These are phyloP conservation scores for Erinaceus europaeus DNA, from an alignment of 2,113 vertebrate genomes.

Conservation along the genomic window DNA sequence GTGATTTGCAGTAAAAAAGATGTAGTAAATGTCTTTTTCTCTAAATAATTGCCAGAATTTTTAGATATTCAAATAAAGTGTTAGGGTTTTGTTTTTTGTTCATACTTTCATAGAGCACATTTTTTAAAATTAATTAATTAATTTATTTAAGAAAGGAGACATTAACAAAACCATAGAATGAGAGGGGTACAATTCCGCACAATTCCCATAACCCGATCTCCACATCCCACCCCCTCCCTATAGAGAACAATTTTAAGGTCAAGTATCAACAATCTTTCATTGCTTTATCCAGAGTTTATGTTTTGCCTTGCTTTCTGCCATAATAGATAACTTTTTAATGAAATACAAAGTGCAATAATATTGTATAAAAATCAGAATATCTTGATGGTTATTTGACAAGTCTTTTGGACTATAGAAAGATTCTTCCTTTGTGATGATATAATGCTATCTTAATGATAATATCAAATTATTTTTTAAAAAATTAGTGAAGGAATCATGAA, in stretches of 20 bases:
- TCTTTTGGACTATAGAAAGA: background rate
- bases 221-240: no score
- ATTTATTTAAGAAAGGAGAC: no score
- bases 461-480: slow-evolving; percentile 33
- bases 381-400: background rate
- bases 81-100: background rate
- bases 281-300: rapidly evolving
- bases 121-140: no score
- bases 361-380: background rate
- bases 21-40: background rate
- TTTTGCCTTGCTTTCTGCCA: background rate
- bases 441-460: slow-evolving; percentile 12
- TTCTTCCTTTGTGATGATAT: background rate
- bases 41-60: background rate
- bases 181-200: no score
- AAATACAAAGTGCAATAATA: background rate
- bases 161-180: no score
- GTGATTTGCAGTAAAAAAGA: background rate
- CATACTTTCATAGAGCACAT: background rate
- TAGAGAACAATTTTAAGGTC: background rate
- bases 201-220: no score
- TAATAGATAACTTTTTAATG: background rate
- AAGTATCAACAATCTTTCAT: background rate
- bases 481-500: background rate
- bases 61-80: slow-evolving; percentile 5